phyloP scores from a whole-genome alignment of 2,797 vertebrate species.

The Eutrigla gurnardus region DNA sequence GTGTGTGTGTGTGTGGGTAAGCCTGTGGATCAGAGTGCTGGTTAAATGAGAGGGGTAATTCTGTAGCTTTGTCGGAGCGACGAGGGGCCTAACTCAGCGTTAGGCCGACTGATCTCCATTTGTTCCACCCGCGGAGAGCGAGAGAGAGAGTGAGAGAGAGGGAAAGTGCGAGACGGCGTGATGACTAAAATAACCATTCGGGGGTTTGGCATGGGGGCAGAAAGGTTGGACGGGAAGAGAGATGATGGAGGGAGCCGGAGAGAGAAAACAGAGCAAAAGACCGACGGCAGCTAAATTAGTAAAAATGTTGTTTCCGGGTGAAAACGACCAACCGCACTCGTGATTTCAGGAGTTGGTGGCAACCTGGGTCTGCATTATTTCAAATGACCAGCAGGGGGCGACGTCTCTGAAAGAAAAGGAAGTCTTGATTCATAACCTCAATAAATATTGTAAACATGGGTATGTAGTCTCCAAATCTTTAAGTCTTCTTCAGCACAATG shows the following conservation, averaged over 20 bases:
- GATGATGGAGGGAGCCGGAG: conserved; percentile 8
- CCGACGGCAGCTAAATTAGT: neutral
- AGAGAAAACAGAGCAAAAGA: conserved; percentile 13
- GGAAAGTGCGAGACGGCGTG: conserved; percentile 36
- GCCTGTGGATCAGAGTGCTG: conserved; percentile 54
- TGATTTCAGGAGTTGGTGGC: neutral
- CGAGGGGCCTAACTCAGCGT: conserved; percentile 74
- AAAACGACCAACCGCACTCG: neutral
- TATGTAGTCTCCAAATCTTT: too few relatives aligned
- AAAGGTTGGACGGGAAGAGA: conserved; percentile 28
- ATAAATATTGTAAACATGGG: too few relatives aligned
- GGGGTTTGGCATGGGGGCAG: conserved; percentile 44
- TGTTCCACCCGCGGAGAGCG: conserved; percentile 68
- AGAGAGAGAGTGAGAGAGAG: conserved; percentile 22
- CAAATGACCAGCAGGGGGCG: too few relatives aligned
- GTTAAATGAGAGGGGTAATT: conserved; percentile 74
- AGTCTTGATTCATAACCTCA: too few relatives aligned
- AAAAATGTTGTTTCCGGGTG: neutral
- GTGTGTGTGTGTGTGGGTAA: conserved; percentile 38
- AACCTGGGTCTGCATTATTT: too few relatives aligned
- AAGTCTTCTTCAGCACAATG: too few relatives aligned
- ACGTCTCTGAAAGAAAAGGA: too few relatives aligned
- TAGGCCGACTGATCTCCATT: conserved; percentile 75
- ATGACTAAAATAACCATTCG: conserved; percentile 54
- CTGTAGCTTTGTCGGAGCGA: conserved; percentile 71